These are phyloP conservation scores for Chrysolina americana DNA, from an alignment of 2,888 invertebrate species.

Conservation along the genomic window DNA sequence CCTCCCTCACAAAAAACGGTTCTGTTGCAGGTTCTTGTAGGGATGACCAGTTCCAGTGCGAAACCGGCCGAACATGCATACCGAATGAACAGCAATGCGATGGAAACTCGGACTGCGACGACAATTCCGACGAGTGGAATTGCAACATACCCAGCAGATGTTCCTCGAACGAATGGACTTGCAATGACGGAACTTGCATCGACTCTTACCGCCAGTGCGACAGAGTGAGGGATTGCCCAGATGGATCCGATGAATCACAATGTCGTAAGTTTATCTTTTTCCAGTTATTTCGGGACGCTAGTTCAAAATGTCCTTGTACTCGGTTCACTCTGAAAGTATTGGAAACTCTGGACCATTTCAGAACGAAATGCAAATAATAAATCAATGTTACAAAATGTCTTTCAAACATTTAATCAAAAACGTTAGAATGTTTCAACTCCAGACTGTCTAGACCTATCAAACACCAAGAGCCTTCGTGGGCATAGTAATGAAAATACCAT, in stretches of 20 bases:
- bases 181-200: slow-evolving; percentile 76
- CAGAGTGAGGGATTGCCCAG: slow-evolving; percentile 72
- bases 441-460: no score
- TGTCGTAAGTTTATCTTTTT: slow-evolving; percentile 71
- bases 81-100: slow-evolving; percentile 74
- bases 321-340: not conserved
- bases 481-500: no score
- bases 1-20: not conserved
- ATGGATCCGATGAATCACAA: slow-evolving; percentile 76
- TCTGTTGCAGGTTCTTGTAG: slow-evolving; percentile 69
- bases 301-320: not conserved
- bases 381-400: no score
- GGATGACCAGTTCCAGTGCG: slow-evolving; percentile 80
- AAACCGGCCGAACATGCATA: slow-evolving; percentile 72
- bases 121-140: slow-evolving; percentile 73
- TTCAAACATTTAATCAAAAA: no score
- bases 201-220: slow-evolving; percentile 72
- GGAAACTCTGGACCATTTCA: not conserved
- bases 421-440: no score
- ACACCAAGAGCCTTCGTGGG: no score
- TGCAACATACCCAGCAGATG: slow-evolving; percentile 70
- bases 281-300: not conserved
- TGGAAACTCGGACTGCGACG: slow-evolving; percentile 73
- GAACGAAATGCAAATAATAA: no score
- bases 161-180: slow-evolving; percentile 73